Evolutionary conservation across 2,797 vertebrate species (phyloP), one percentile per base, ranked within the genome.

Genomic region (Aphelocoma californica): DNA sequence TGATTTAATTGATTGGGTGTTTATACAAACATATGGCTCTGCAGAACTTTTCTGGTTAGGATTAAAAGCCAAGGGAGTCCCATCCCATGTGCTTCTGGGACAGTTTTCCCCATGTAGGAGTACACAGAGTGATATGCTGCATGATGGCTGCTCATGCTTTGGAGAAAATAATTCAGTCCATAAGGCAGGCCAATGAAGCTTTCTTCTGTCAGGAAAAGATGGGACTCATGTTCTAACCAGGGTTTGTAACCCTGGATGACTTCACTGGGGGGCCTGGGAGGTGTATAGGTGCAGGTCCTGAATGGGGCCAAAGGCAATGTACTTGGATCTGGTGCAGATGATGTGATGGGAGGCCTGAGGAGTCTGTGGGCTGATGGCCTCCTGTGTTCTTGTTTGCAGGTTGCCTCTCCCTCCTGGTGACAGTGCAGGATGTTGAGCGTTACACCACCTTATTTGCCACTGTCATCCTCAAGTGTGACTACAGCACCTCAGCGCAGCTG

Each of bases 391-490:
- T 65, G 17, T 57, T 94, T 95, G 38, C 95, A 98, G 98, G 98
- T 57, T 98, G 97, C 57, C 85, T 97, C 80, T 97, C 97, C 3
- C 91, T 98, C 67, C 90, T 97, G 77, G 97, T 98, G 92, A 97
- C 96, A 0, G 98, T 98, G 65, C 98, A 97, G 75, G 95, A 97
- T 88, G 70, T 77, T 1, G 97, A 97, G 93, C 98, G 97, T 86
- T 98, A 98, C 3, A 74, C 98, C 56, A 98, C 97, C 32, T 97
- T 99, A 60, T 99, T 99, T 87, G 98, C 98, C 66, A 97, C 97
- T 0, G 86, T 99, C 24, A 80, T 90, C 54, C 98, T 99, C 54
- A 98, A 97, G 64, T 99, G 99, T 95, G 99, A 99, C 82, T 99
- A 98, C 48, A 98, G 98, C 96, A 99, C 99, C 34, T 99, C 99